Percentiles rank a stretch among this genome's conserved stretches.
Evolutionary conservation across 92 coral and sea anemone species (phyloP).

Genomic region (Heteractis magnifica): DNA sequence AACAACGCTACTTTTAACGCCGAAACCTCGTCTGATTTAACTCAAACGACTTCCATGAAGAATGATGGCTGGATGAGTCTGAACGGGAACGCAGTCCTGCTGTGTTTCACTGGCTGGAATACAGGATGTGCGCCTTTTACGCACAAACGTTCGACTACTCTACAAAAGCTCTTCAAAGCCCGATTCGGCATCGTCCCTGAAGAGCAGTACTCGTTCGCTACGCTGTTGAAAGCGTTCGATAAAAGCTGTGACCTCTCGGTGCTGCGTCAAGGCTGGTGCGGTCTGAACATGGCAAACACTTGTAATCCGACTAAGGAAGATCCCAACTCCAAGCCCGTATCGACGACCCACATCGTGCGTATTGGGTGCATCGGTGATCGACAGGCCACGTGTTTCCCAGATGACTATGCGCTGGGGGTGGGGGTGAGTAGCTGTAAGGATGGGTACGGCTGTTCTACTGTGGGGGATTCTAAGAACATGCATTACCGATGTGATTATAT

Average conservation of each 20-base stretch:
- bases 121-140: constrained; percentile 86
- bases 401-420: constrained; percentile 87
- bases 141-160: constrained; percentile 63
- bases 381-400: constrained; percentile 83
- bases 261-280: constrained; percentile 91
- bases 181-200: constrained; percentile 79
- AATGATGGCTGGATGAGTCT: constrained; percentile 78
- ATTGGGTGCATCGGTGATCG: constrained; percentile 88
- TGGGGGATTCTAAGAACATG: constrained; percentile 82
- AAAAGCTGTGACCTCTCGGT: constrained; percentile 86
- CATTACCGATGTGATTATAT: constrained; percentile 85
- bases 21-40: constrained; percentile 66
- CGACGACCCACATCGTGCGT: constrained; percentile 80
- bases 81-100: constrained; percentile 51
- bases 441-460: constrained; percentile 79
- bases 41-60: constrained; percentile 79
- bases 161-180: constrained; percentile 65
- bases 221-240: constrained; percentile 73
- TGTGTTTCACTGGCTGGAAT: constrained; percentile 73
- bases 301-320: constrained; percentile 68
- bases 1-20: constrained; percentile 63
- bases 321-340: constrained; percentile 66
- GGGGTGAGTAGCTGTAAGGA: constrained; percentile 93
- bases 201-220: constrained; percentile 87
- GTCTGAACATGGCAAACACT: constrained; percentile 77